A percentile compares a stretch with the other conserved stretches of the same genome.
phyloP scores from a whole-genome alignment of 2,113 vertebrate genomes.

The Proteles cristata region DNA sequence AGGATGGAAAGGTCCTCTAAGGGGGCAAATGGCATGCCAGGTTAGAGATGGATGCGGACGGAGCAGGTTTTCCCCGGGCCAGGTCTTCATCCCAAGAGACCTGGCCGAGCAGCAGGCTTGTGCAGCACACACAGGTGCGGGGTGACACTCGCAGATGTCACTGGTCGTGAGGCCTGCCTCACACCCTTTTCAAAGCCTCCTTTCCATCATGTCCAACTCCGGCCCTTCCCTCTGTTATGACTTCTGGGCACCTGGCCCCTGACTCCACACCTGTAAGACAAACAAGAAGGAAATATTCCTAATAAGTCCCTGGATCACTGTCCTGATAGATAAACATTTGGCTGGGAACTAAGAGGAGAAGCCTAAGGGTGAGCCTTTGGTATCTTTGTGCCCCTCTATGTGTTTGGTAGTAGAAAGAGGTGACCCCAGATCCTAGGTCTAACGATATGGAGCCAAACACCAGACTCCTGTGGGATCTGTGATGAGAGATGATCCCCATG shows the following conservation, averaged over 20 bases:
- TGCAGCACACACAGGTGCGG: background rate
- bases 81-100: background rate
- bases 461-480: background rate
- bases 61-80: no score
- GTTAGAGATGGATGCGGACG: background rate
- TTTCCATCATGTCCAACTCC: background rate
- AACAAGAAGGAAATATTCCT: background rate
- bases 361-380: background rate
- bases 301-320: background rate
- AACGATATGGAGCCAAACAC: fast-evolving
- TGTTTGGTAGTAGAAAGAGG: background rate
- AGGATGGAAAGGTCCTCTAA: background rate
- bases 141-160: background rate
- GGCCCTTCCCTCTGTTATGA: background rate
- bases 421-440: background rate
- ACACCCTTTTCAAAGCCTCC: background rate
- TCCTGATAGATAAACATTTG: background rate
- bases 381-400: background rate
- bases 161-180: background rate
- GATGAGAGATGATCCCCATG: no score
- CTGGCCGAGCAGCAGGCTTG: background rate
- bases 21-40: background rate
- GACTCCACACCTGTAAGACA: background rate
- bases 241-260: background rate
- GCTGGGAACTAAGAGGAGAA: background rate